Conservation (phyloP, 1,140 invertebrate genomes). For the Mylabris phalerata region DNA sequence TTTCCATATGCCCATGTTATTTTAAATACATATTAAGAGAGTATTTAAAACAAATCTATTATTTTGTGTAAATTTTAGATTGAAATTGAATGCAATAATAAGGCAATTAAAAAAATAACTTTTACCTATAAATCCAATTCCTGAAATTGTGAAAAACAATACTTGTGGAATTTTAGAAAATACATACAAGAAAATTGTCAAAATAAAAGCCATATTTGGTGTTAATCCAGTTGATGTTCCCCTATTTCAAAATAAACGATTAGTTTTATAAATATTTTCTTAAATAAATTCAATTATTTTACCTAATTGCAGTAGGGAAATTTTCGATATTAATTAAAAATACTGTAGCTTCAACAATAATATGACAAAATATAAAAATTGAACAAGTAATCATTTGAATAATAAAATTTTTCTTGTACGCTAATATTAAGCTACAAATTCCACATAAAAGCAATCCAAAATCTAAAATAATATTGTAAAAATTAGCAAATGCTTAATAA, state of each 20-base stretch:
- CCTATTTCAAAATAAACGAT: not conserved
- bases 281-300: not conserved
- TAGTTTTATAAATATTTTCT: too few relatives aligned
- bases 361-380: constrained; percentile 5
- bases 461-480: constrained; percentile 9
- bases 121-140: constrained; percentile 7
- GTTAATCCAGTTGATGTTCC: constrained; percentile 9
- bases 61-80: too few relatives aligned
- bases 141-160: constrained; percentile 8
- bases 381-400: not conserved
- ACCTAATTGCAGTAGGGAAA: constrained; percentile 7
- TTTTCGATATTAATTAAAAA: constrained; percentile 1
- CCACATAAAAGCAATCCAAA: not conserved
- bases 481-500: not conserved
- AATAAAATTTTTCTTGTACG: not conserved
- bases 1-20: too few relatives aligned
- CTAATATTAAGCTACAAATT: not conserved
- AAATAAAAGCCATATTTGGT: constrained; percentile 2
- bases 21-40: too few relatives aligned
- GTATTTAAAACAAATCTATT: too few relatives aligned
- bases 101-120: too few relatives aligned
- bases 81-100: too few relatives aligned
- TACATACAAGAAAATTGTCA: not conserved
- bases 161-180: constrained; percentile 18
- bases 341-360: constrained; percentile 4